These are phyloP conservation scores for Amyelois transitella DNA, from an alignment of 1,140 invertebrate genomes.

Conservation along the genomic window DNA sequence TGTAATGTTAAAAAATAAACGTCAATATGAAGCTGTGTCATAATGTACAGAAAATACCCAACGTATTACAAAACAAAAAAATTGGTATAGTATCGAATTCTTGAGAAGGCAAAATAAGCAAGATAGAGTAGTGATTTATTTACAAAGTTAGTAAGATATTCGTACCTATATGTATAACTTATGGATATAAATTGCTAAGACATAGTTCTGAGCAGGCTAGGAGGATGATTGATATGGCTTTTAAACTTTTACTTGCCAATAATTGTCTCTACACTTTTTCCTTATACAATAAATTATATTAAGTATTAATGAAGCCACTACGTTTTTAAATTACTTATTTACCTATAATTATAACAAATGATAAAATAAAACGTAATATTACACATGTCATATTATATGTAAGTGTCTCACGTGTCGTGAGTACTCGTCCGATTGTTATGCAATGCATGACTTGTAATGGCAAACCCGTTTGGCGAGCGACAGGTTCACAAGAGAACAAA, in stretches of 20 bases:
- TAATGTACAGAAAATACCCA: neutral
- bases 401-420: neutral
- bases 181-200: neutral
- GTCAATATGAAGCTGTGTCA: too few species aligned
- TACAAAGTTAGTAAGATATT: neutral
- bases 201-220: neutral
- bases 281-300: too few species aligned
- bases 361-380: too few species aligned
- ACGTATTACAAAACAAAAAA: too few species aligned
- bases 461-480: constrained; percentile 41
- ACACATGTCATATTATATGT: neutral
- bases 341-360: too few species aligned
- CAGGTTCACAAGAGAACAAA: constrained; percentile 29
- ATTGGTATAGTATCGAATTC: neutral
- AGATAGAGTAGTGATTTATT: neutral
- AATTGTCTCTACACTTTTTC: too few species aligned
- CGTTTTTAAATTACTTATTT: too few species aligned
- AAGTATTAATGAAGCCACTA: too few species aligned
- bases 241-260: too few species aligned
- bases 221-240: too few species aligned
- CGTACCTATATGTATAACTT: neutral
- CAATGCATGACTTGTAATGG: constrained; percentile 21
- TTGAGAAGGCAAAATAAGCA: neutral
- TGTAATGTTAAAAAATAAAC: too few species aligned
- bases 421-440: constrained; percentile 20